These are phyloP conservation scores for Pundamilia nyererei DNA, from an alignment of 2,113 vertebrate species.

Conservation along the genomic window DNA sequence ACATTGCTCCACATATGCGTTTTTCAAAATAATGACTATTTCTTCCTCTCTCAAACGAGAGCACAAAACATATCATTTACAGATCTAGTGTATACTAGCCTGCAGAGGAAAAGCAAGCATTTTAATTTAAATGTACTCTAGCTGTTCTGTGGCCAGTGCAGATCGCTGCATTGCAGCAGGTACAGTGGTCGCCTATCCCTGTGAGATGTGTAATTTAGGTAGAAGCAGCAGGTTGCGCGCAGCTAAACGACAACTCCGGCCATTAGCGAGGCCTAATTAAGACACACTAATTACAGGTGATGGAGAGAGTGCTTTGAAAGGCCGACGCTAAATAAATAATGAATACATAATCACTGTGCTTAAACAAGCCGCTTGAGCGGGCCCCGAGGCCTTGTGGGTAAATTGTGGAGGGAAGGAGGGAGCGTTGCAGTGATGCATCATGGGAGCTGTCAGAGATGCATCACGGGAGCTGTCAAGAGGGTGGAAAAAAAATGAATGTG, in stretches of 20 bases:
- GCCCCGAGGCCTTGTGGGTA: constrained; percentile 44
- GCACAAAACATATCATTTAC: not conserved
- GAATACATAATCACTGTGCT: constrained; percentile 61
- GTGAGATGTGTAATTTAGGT: constrained; percentile 51
- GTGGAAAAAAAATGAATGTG: constrained; percentile 24
- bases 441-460: constrained; percentile 43
- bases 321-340: constrained; percentile 66
- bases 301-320: constrained; percentile 62
- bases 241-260: constrained; percentile 59
- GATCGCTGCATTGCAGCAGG: constrained; percentile 4
- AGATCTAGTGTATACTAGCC: not conserved
- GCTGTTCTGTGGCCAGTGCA: not conserved
- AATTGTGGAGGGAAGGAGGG: constrained; percentile 2
- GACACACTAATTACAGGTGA: constrained; percentile 69
- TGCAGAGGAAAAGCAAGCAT: not conserved
- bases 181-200: constrained; percentile 15
- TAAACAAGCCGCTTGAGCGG: constrained; percentile 62
- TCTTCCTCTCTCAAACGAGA: not conserved
- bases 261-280: constrained; percentile 59
- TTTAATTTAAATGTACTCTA: not conserved
- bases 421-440: constrained; percentile 41
- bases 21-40: not conserved
- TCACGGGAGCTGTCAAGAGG: constrained; percentile 52
- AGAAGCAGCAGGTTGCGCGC: constrained; percentile 47
- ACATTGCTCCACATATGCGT: not conserved